Percentiles rank a stretch among this genome's conserved stretches.
phyloP scores from a whole-genome alignment of 2,113 vertebrate genomes.

The Lophotis ruficrista region DNA sequence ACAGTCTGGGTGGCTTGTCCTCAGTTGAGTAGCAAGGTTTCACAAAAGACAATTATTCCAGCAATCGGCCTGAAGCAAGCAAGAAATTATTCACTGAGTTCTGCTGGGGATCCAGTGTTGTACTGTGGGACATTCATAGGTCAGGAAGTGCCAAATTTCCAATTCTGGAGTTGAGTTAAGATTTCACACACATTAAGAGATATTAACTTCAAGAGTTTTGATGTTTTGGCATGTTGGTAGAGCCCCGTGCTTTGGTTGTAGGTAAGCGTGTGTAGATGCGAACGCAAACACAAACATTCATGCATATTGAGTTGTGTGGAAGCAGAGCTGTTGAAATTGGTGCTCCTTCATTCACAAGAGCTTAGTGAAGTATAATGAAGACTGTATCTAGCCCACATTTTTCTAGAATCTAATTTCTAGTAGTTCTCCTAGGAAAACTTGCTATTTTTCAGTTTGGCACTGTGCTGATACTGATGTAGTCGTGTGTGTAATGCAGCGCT shows the following conservation, averaged over 20 bases:
- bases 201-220: neutral
- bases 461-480: neutral
- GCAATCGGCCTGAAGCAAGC: neutral
- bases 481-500: neutral
- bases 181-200: neutral
- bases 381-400: neutral
- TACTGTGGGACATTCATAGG: neutral
- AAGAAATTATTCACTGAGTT: neutral
- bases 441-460: neutral
- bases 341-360: neutral
- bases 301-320: neutral
- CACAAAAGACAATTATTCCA: neutral
- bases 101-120: neutral
- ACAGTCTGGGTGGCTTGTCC: neutral
- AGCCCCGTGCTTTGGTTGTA: neutral
- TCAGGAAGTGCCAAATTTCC: neutral
- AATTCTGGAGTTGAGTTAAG: neutral
- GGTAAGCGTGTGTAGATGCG: neutral
- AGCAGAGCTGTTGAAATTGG: neutral
- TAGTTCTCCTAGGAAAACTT: neutral
- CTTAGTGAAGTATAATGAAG: neutral
- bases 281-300: fast-evolving
- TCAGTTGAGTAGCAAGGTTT: neutral
- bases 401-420: neutral
- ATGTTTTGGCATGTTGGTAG: neutral